Evolutionary conservation across 2,888 invertebrate species (phyloP).

Genomic region (Drosophila suboccidentalis): DNA sequence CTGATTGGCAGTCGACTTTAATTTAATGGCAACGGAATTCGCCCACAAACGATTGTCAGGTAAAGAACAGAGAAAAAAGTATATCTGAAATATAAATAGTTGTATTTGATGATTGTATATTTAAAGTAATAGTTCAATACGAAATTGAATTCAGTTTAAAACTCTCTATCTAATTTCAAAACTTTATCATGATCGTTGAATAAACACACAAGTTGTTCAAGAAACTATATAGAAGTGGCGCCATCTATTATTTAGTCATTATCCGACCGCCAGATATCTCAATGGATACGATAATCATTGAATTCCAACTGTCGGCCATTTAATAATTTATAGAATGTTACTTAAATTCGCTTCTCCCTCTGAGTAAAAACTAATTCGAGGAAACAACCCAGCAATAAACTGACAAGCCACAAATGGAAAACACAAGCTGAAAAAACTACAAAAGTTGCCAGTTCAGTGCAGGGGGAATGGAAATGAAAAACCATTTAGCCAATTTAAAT

Average conservation of each 20-base stretch:
- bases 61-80: not conserved
- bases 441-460: constrained; percentile 14
- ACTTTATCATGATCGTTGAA: not conserved
- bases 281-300: constrained; percentile 1
- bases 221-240: too few relatives aligned
- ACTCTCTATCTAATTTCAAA: not conserved
- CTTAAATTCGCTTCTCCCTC: constrained; percentile 9
- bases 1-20: constrained; percentile 7
- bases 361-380: constrained; percentile 42
- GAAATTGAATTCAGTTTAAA: too few relatives aligned
- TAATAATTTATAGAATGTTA: constrained; percentile 42
- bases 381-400: constrained; percentile 22
- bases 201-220: not conserved
- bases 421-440: not conserved
- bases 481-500: constrained; percentile 75
- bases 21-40: not conserved
- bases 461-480: constrained; percentile 53
- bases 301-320: constrained; percentile 11
- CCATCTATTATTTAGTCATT: not conserved
- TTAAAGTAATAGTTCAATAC: too few relatives aligned
- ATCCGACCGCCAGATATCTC: not conserved
- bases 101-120: not conserved
- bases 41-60: not conserved
- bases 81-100: not conserved
- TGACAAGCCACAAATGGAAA: constrained; percentile 28